Evolutionary conservation across 1,140 invertebrate species (phyloP).

Genomic region (Eumaeus atala): DNA sequence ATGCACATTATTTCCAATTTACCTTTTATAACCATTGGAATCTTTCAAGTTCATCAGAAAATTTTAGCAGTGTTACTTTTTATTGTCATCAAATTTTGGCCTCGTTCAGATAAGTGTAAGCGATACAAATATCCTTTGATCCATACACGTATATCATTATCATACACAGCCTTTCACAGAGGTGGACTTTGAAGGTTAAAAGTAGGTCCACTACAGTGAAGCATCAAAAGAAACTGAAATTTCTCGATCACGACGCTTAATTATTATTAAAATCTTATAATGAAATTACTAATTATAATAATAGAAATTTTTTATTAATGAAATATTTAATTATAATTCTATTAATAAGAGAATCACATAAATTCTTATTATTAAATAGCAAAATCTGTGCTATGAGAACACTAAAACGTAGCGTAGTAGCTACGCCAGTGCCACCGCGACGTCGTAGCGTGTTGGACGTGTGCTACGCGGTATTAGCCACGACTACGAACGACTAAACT

Average conservation of each 20-base stretch:
- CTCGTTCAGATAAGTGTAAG: slow-evolving; percentile 4
- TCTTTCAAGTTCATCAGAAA: slow-evolving; percentile 1
- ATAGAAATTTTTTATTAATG: too few relatives aligned
- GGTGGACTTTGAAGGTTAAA: too few relatives aligned
- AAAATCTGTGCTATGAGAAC: slow-evolving; percentile 61
- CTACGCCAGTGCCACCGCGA: slow-evolving; percentile 55
- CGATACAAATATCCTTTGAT: background rate
- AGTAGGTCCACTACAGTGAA: too few relatives aligned
- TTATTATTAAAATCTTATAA: too few relatives aligned
- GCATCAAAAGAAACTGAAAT: too few relatives aligned
- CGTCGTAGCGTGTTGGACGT: slow-evolving; percentile 49
- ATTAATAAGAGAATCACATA: slow-evolving; percentile 25
- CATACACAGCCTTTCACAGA: too few relatives aligned
- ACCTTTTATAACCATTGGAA: background rate
- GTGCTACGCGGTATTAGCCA: slow-evolving; percentile 28
- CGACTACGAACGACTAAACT: background rate
- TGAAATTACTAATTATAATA: too few relatives aligned
- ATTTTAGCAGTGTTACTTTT: background rate
- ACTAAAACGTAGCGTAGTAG: slow-evolving; percentile 48
- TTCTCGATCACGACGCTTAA: too few relatives aligned
- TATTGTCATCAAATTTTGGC: slow-evolving; percentile 8
- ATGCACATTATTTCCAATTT: too few relatives aligned
- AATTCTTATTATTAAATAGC: slow-evolving; percentile 34
- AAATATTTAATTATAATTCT: background rate
- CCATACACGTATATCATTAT: too few relatives aligned